Evolutionary conservation across 37 sponge, comb jelly and placozoan species (phyloP).

Genomic region (Petrosia ficiformis): DNA sequence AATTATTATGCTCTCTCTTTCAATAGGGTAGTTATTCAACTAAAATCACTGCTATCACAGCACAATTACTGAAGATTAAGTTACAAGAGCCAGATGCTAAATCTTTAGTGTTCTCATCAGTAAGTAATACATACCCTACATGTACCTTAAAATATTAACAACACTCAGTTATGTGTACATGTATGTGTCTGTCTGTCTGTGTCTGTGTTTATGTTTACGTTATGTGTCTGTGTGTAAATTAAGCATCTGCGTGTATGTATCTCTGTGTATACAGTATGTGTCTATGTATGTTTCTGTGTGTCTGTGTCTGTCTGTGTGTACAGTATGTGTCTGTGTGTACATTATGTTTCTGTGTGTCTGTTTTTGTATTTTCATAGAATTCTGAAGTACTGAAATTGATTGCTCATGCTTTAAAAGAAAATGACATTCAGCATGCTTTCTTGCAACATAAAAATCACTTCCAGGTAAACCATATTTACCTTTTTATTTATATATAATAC

Average conservation of each 20-base stretch:
- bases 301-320: too few species aligned
- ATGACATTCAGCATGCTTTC: constrained; percentile 12
- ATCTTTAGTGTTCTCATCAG: constrained; percentile 77
- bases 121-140: constrained; percentile 20
- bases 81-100: constrained; percentile 48
- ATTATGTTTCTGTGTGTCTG: neutral
- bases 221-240: neutral
- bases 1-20: neutral
- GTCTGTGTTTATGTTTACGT: too few species aligned
- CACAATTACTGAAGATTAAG: constrained; percentile 29
- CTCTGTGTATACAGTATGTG: neutral
- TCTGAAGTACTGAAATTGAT: constrained; percentile 43
- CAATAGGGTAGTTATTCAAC: constrained; percentile 72
- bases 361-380: constrained; percentile 34
- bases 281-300: neutral
- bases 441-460: neutral
- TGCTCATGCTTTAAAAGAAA: constrained; percentile 28
- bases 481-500: neutral
- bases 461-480: neutral
- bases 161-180: too few species aligned
- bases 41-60: constrained; percentile 57
- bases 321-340: too few species aligned
- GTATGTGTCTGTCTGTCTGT: too few species aligned
- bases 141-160: too few species aligned
- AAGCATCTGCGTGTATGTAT: neutral